phyloP scores from a whole-genome alignment of 2,888 invertebrate genomes.

The Leptinotarsa haldemani region DNA sequence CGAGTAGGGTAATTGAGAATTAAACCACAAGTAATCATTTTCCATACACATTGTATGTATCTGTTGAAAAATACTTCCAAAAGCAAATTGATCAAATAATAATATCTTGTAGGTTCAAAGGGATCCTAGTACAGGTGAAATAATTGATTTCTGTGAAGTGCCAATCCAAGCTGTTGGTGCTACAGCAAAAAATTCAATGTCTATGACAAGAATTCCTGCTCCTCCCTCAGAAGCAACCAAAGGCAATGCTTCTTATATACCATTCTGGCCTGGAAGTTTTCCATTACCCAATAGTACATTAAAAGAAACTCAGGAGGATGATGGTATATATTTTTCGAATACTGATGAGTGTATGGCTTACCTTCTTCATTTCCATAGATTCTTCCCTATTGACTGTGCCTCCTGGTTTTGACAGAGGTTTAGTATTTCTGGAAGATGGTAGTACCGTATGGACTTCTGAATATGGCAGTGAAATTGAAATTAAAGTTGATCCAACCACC shows the following conservation, averaged over 20 bases:
- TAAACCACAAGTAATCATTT: no score
- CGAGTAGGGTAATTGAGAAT: no score
- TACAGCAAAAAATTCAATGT: constrained; percentile 80
- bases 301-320: constrained; percentile 51
- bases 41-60: no score
- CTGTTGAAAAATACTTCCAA: no score
- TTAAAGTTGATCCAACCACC: constrained; percentile 52
- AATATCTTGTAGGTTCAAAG: constrained; percentile 71
- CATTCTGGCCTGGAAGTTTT: constrained; percentile 91
- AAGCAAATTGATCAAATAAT: no score
- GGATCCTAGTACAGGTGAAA: constrained; percentile 81
- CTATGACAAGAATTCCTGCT: constrained; percentile 82
- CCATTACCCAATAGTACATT: constrained; percentile 69
- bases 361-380: constrained; percentile 49
- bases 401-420: constrained; percentile 75
- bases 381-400: constrained; percentile 65
- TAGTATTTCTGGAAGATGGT: constrained; percentile 71
- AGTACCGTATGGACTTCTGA: constrained; percentile 37
- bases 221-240: constrained; percentile 77
- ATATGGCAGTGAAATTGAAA: constrained; percentile 35
- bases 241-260: constrained; percentile 84
- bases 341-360: not conserved
- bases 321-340: constrained; percentile 31
- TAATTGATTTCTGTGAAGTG: constrained; percentile 77
- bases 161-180: constrained; percentile 71